Evolutionary conservation across 2,888 invertebrate genomes (phyloP).

Genomic region (Lysandra bellargus): DNA sequence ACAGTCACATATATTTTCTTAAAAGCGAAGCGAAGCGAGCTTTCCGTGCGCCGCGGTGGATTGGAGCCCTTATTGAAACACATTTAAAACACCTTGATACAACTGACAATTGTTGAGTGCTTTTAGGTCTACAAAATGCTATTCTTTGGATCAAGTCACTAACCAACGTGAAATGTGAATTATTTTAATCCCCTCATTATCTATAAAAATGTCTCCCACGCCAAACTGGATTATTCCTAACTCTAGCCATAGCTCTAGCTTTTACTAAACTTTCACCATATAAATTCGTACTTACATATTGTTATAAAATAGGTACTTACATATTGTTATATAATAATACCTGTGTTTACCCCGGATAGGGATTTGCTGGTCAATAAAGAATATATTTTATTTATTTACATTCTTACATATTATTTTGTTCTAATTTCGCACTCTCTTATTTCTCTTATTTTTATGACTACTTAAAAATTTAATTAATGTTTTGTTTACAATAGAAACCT

Average conservation of each 20-base stretch:
- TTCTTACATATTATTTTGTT: background rate
- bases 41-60: too few relatives aligned
- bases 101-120: background rate
- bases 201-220: slow-evolving; percentile 4
- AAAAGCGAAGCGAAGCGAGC: too few relatives aligned
- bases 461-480: background rate
- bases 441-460: background rate
- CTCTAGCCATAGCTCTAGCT: background rate
- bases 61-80: too few relatives aligned
- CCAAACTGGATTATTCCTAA: background rate
- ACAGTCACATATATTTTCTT: too few relatives aligned
- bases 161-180: background rate
- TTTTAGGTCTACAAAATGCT: background rate
- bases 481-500: background rate
- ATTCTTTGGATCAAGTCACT: background rate
- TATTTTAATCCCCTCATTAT: background rate
- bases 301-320: background rate
- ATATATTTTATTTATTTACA: background rate
- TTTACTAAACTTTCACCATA: slow-evolving; percentile 12
- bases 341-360: background rate
- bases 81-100: too few relatives aligned
- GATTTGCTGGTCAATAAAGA: background rate
- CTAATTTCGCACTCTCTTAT: background rate
- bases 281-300: background rate
- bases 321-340: background rate